Evolutionary conservation across 2,113 vertebrate species (phyloP).

Genomic region (Irena cyanogastra): DNA sequence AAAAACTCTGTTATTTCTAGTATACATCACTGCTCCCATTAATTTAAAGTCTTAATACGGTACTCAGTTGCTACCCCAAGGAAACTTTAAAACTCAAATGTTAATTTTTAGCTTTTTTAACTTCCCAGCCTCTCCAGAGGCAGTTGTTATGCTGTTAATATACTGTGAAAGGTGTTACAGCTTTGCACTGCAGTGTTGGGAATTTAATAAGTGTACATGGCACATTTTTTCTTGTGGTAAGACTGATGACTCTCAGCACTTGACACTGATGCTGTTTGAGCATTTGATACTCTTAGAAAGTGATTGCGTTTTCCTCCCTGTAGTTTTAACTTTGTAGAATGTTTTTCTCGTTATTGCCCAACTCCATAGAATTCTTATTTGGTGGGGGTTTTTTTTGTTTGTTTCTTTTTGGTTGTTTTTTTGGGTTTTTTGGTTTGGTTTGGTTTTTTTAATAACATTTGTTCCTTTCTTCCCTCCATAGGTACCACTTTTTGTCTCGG

Average conservation of each 20-base stretch:
- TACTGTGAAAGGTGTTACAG: neutral
- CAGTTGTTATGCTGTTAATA: neutral
- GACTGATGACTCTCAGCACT: neutral
- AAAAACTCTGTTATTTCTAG: neutral
- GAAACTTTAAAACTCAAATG: neutral
- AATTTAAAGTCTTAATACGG: neutral
- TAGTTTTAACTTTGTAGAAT: neutral
- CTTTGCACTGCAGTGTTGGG: neutral
- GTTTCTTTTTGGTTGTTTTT: neutral
- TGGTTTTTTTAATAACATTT: neutral
- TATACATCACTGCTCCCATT: neutral
- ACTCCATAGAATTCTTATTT: neutral
- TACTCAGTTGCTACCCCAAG: neutral
- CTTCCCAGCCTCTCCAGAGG: neutral
- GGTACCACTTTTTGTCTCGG: neutral
- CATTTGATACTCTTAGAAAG: neutral
- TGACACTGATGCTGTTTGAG: neutral
- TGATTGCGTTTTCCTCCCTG: neutral
- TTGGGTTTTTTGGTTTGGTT: neutral
- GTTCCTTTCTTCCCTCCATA: neutral
- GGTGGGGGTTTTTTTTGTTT: accelerated
- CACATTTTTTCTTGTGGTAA: neutral
- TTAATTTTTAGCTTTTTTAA: neutral
- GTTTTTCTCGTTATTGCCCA: neutral
- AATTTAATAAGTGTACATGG: neutral